Conservation (phyloP, 2,113 vertebrate species). For the Ailuropoda melanoleuca region DNA sequence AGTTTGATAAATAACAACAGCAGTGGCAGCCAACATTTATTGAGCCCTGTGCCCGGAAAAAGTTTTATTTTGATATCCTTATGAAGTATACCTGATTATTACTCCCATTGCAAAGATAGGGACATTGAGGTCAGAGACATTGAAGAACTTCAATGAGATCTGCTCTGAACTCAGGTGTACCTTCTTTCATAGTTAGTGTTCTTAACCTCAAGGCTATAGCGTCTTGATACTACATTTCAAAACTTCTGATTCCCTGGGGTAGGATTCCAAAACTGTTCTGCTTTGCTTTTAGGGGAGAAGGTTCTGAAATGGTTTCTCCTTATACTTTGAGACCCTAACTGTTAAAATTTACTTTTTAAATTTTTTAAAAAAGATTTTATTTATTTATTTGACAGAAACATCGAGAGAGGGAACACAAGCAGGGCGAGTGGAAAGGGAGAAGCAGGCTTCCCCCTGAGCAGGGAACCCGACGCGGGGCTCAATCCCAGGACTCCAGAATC, state of each 20-base stretch:
- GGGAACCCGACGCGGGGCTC: too few relatives aligned
- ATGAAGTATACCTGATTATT: not conserved
- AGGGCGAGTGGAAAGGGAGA: too few relatives aligned
- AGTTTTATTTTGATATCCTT: not conserved
- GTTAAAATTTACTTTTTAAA: not conserved
- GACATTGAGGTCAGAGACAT: not conserved
- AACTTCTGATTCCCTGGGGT: not conserved
- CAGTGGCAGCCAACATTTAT: not conserved
- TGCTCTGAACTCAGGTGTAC: not conserved
- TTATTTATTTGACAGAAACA: too few relatives aligned
- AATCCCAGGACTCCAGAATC: too few relatives aligned
- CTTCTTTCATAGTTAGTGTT: not conserved
- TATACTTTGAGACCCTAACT: not conserved
- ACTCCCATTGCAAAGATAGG: not conserved
- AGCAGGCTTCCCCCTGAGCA: too few relatives aligned
- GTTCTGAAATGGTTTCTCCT: constrained; percentile 18
- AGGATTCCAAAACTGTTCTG: not conserved
- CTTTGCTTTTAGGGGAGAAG: not conserved
- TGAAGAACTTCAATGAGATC: not conserved
- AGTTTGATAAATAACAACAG: not conserved
- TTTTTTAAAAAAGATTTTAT: too few relatives aligned
- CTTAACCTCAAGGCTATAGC: not conserved
- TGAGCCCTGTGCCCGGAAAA: not conserved
- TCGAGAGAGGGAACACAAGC: too few relatives aligned
- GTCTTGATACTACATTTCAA: not conserved